Percentiles rank a stretch among this genome's conserved stretches.
Evolutionary conservation across 2,888 invertebrate genomes (phyloP).

Genomic region (Xestobium rufovillosum): DNA sequence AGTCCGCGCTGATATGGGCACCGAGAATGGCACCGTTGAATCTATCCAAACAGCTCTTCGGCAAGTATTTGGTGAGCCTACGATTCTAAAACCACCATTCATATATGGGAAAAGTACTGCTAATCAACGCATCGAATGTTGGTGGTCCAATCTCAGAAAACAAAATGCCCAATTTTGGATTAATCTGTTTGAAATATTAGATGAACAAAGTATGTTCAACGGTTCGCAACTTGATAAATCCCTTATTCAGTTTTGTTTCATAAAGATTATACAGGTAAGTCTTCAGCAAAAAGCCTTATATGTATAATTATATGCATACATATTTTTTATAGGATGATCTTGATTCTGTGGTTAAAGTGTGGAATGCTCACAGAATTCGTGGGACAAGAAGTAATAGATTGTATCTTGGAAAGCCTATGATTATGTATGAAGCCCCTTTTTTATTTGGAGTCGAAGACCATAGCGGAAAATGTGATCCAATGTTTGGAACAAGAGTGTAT

Average conservation of each 20-base stretch:
- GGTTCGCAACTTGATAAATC: constrained; percentile 1
- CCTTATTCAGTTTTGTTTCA: too few species aligned
- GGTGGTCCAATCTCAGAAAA: constrained; percentile 13
- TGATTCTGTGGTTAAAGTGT: too few species aligned
- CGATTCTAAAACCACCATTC: constrained; percentile 9
- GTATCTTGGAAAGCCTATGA: too few species aligned
- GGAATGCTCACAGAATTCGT: constrained; percentile 1
- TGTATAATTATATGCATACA: too few species aligned
- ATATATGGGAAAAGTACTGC: constrained; percentile 7
- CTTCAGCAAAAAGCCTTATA: too few species aligned
- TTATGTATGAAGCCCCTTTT: too few species aligned
- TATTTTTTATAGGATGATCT: too few species aligned
- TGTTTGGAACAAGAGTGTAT: too few species aligned
- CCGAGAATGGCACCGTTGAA: constrained; percentile 18
- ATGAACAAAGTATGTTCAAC: constrained; percentile 2
- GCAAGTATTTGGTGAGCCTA: constrained; percentile 4
- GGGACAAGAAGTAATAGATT: too few species aligned
- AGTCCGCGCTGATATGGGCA: too few species aligned
- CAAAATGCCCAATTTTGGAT: constrained; percentile 13
- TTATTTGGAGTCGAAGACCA: too few species aligned
- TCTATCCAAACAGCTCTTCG: constrained; percentile 14
- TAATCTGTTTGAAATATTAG: constrained; percentile 3
- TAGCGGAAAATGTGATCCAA: too few species aligned
- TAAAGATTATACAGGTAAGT: constrained; percentile 2
- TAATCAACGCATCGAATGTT: constrained; percentile 15